Percentiles rank a stretch among this genome's conserved stretches.
These are phyloP conservation scores for Masticophis lateralis DNA, from an alignment of 2,797 vertebrate genomes.

Conservation along the genomic window DNA sequence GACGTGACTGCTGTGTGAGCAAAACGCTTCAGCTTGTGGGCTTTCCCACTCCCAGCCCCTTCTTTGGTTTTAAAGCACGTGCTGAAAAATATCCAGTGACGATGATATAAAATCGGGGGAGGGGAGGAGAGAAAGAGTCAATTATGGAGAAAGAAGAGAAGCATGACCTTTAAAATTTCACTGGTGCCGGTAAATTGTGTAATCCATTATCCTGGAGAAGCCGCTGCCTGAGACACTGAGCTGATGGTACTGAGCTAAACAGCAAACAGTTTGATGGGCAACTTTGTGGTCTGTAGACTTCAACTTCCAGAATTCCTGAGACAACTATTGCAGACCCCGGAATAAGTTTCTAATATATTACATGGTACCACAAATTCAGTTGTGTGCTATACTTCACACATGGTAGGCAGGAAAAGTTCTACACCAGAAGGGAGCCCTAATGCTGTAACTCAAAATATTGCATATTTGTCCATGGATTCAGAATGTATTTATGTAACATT, in stretches of 20 bases:
- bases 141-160: not conserved
- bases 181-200: not conserved
- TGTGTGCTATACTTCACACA: too few species aligned
- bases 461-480: not conserved
- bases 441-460: not conserved
- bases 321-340: not conserved
- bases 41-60: not conserved
- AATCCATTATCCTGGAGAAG: not conserved
- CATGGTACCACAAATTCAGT: not conserved
- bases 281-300: not conserved
- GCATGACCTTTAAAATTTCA: not conserved
- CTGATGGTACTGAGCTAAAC: not conserved
- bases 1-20: conserved; percentile 19
- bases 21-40: not conserved
- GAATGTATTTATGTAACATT: not conserved
- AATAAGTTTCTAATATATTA: not conserved
- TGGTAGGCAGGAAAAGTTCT: not conserved
- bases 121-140: not conserved
- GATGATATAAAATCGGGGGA: not conserved
- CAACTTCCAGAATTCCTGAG: not conserved
- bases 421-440: not conserved
- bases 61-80: not conserved
- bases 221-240: not conserved
- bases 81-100: conserved; percentile 1
- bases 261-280: not conserved